These are phyloP conservation scores for Geophilus truncorum DNA, from an alignment of 2,888 invertebrate genomes.

Conservation along the genomic window DNA sequence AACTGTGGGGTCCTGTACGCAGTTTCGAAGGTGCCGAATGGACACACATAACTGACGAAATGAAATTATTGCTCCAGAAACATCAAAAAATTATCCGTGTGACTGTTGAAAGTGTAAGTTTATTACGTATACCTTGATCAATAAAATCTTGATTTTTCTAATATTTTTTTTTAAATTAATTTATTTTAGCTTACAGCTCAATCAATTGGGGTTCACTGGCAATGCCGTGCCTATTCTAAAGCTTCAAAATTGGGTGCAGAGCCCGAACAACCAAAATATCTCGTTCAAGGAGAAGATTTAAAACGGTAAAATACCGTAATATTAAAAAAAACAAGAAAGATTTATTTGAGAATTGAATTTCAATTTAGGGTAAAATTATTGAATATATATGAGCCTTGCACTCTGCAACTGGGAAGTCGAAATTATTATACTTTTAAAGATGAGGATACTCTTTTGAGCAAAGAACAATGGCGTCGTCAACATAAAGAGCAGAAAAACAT, in stretches of 20 bases:
- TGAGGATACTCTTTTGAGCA: slow-evolving; percentile 67
- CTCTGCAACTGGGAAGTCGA: slow-evolving; percentile 82
- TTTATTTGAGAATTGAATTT: neutral
- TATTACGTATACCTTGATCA: neutral
- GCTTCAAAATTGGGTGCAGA: slow-evolving; percentile 47
- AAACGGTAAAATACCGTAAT: slow-evolving; percentile 49
- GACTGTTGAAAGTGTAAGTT: slow-evolving; percentile 63
- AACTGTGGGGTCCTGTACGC: slow-evolving; percentile 66
- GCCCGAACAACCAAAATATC: slow-evolving; percentile 62
- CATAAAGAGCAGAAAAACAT: slow-evolving; percentile 41
- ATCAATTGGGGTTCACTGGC: slow-evolving; percentile 81
- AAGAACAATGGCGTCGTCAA: slow-evolving; percentile 65
- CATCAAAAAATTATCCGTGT: slow-evolving; percentile 50
- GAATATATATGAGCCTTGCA: slow-evolving; percentile 80
- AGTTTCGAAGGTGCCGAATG: slow-evolving; percentile 73
- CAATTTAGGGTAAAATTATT: slow-evolving; percentile 64
- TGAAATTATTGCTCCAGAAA: slow-evolving; percentile 40
- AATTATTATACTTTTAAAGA: slow-evolving; percentile 73
- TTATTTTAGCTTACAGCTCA: slow-evolving; percentile 64
- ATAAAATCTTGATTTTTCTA: neutral
- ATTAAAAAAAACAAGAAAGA: neutral
- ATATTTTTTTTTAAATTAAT: neutral
- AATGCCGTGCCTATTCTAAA: slow-evolving; percentile 57
- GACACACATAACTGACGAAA: slow-evolving; percentile 55
- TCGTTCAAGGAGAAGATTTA: slow-evolving; percentile 69